Conservation (phyloP, 2,888 invertebrate genomes). For the Boloria selene region DNA sequence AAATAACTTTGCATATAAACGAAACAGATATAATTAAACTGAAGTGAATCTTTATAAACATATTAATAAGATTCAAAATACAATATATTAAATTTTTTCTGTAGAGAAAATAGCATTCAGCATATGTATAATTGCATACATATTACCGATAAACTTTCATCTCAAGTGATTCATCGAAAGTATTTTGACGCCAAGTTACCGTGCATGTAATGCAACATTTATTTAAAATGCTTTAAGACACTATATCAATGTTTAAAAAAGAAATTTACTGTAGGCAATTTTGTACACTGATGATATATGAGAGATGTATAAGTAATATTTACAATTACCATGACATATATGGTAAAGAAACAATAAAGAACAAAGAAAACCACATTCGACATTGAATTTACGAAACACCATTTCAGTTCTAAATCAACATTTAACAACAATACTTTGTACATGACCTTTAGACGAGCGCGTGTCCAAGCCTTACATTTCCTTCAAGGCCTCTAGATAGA, state of each 20-base stretch:
- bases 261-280: no score
- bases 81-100: neutral
- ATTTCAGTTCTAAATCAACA: no score
- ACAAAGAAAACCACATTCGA: no score
- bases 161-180: slow-evolving; percentile 50
- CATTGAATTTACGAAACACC: no score
- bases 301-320: no score
- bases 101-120: slow-evolving; percentile 46
- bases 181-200: neutral
- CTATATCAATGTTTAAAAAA: no score
- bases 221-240: no score
- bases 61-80: neutral
- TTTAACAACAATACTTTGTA: neutral
- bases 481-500: no score
- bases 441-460: slow-evolving; percentile 4
- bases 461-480: slow-evolving; percentile 34
- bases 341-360: no score
- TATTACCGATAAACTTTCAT: slow-evolving; percentile 56
- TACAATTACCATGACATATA: no score
- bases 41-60: neutral
- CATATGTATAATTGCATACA: slow-evolving; percentile 45
- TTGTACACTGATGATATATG: no score
- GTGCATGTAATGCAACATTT: no score
- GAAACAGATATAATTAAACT: slow-evolving; percentile 13
- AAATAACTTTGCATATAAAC: slow-evolving; percentile 8